Conservation (phyloP, 2,888 invertebrate genomes). For the Aromia moschata region DNA sequence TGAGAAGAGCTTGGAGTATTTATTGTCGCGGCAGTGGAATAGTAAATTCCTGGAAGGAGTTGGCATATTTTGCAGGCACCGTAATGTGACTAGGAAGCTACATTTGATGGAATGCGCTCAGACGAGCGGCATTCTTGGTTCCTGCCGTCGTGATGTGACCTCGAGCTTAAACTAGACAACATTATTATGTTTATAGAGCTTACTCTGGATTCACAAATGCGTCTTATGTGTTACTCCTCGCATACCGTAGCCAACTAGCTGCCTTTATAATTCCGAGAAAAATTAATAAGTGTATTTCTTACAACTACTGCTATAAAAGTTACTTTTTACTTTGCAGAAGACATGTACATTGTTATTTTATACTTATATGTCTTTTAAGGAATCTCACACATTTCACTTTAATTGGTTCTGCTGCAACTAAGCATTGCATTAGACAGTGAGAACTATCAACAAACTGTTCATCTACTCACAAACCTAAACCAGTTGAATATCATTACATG, state of each 20-base stretch:
- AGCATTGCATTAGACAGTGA: too few species aligned
- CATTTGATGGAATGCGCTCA: constrained; percentile 59
- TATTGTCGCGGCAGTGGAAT: constrained; percentile 49
- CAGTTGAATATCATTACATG: too few species aligned
- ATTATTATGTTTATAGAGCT: constrained; percentile 55
- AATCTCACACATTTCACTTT: background rate
- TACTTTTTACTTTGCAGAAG: constrained; percentile 14
- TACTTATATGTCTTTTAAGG: too few species aligned
- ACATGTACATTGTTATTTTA: too few species aligned
- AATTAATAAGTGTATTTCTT: constrained; percentile 20
- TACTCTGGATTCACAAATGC: constrained; percentile 41
- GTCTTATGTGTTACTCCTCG: constrained; percentile 32
- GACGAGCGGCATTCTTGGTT: constrained; percentile 57
- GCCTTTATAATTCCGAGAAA: constrained; percentile 29
- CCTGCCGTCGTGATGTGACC: constrained; percentile 52
- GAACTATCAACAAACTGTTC: too few species aligned
- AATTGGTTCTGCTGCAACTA: too few species aligned
- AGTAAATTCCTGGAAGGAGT: constrained; percentile 60
- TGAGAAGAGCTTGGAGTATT: constrained; percentile 48
- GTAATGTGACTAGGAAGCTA: constrained; percentile 58
- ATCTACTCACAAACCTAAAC: too few species aligned
- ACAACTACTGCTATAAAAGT: constrained; percentile 17
- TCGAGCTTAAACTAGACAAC: constrained; percentile 58
- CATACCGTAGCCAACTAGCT: constrained; percentile 29
- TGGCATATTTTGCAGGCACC: constrained; percentile 57